phyloP scores from a whole-genome alignment of 2,888 invertebrate genomes.

The Odiellus spinosus region DNA sequence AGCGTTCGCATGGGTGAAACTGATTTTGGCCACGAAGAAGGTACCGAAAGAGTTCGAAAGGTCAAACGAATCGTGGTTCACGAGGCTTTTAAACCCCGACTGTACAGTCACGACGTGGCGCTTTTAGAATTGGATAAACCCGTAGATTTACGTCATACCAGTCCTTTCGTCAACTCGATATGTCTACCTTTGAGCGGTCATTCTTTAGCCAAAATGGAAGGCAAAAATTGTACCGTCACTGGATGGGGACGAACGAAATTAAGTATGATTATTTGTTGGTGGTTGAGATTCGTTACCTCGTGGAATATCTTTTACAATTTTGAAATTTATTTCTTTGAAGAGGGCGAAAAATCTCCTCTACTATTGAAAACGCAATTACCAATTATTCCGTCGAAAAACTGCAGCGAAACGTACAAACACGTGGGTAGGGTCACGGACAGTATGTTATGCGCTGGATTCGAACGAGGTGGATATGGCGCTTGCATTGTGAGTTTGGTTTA shows the following conservation, averaged over 20 bases:
- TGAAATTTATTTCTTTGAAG: too few relatives aligned
- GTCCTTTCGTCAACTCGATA: slow-evolving; percentile 22
- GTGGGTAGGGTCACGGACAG: neutral
- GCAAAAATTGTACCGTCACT: slow-evolving; percentile 27
- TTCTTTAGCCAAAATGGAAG: slow-evolving; percentile 14
- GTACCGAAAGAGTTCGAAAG: neutral
- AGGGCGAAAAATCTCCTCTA: neutral
- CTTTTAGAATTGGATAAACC: slow-evolving; percentile 27
- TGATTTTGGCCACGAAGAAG: slow-evolving; percentile 22
- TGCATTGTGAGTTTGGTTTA: neutral
- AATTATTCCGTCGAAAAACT: neutral
- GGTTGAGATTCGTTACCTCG: neutral
- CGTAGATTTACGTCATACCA: slow-evolving; percentile 18
- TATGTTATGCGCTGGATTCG: neutral
- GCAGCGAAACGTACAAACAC: neutral
- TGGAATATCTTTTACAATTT: too few relatives aligned
- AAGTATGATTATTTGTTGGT: slow-evolving; percentile 12
- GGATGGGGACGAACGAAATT: slow-evolving; percentile 31
- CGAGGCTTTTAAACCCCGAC: slow-evolving; percentile 27
- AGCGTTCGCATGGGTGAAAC: slow-evolving; percentile 27
- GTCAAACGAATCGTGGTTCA: slow-evolving; percentile 21
- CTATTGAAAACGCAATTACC: neutral
- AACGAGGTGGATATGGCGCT: neutral
- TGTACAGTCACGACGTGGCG: slow-evolving; percentile 31
- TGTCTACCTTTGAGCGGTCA: slow-evolving; percentile 26